These are phyloP conservation scores for Danaus melanippus DNA, from an alignment of 1,140 invertebrate species.

Conservation along the genomic window DNA sequence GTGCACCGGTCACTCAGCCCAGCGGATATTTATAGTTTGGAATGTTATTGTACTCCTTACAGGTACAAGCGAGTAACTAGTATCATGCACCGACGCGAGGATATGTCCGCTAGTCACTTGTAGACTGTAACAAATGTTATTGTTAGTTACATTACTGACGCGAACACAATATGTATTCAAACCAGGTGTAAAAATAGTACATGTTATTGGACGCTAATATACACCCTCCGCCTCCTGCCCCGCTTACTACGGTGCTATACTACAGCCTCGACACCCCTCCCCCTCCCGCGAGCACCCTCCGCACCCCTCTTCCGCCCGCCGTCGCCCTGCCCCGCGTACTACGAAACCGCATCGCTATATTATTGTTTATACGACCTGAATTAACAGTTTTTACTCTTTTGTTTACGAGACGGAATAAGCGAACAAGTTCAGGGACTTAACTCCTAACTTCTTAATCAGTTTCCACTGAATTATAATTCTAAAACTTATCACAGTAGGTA, in stretches of 20 bases:
- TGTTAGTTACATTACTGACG: too few relatives aligned
- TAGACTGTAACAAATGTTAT: too few relatives aligned
- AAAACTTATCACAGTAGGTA: too few relatives aligned
- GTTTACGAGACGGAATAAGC: too few relatives aligned
- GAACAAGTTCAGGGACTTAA: too few relatives aligned
- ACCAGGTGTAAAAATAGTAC: conserved; percentile 11
- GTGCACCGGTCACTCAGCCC: conserved; percentile 34
- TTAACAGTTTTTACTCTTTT: too few relatives aligned
- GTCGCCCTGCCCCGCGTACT: conserved; percentile 28
- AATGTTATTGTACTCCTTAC: conserved; percentile 53
- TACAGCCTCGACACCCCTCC: conserved; percentile 38
- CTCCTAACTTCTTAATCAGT: too few relatives aligned
- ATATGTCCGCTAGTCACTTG: too few relatives aligned
- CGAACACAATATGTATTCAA: too few relatives aligned
- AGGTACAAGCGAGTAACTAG: conserved; percentile 21
- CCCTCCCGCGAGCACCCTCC: conserved; percentile 30
- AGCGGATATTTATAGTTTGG: conserved; percentile 54
- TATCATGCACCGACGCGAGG: conserved; percentile 11
- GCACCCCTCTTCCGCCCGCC: conserved; percentile 11
- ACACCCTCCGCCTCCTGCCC: conserved; percentile 16
- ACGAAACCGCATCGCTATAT: conserved; percentile 20
- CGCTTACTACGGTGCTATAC: conserved; percentile 52
- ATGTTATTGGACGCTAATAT: conserved; percentile 31
- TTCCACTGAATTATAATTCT: too few relatives aligned
- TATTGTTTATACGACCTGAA: too few relatives aligned